phyloP scores from a whole-genome alignment of 1,140 invertebrate genomes.

The Tetramorium simillimum region DNA sequence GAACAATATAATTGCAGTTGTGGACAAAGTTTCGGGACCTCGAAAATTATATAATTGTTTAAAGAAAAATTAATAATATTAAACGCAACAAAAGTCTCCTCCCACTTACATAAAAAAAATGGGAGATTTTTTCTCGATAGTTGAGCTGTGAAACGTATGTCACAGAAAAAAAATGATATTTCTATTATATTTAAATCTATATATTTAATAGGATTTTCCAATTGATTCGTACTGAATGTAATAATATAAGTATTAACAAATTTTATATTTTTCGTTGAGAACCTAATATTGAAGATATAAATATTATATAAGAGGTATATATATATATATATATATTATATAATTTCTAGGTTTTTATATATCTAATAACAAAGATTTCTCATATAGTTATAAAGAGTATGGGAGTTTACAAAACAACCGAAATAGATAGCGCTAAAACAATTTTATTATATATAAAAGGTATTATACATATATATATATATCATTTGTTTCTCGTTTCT shows the following conservation, averaged over 20 bases:
- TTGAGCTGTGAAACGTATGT: conserved; percentile 76
- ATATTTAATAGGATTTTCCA: conserved; percentile 82
- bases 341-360: conserved; percentile 73
- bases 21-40: conserved; percentile 75
- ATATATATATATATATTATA: conserved; percentile 52
- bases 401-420: conserved; percentile 42
- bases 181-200: conserved; percentile 79
- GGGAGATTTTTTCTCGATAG: conserved; percentile 62
- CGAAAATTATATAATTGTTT: conserved; percentile 75
- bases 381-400: conserved; percentile 46
- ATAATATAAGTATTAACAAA: conserved; percentile 81
- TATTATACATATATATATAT: conserved; percentile 43
- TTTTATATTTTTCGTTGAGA: conserved; percentile 76
- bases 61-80: conserved; percentile 67
- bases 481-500: conserved; percentile 10
- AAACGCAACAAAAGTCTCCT: conserved; percentile 73
- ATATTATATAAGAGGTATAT: conserved; percentile 63
- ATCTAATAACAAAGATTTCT: conserved; percentile 70
- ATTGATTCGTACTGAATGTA: conserved; percentile 76
- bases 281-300: conserved; percentile 66
- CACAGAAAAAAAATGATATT: conserved; percentile 76
- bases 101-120: conserved; percentile 51
- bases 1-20: conserved; percentile 67
- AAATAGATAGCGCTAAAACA: conserved; percentile 46
- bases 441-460: conserved; percentile 46